These are phyloP conservation scores for Lampropteryx suffumata DNA, from an alignment of 2,888 invertebrate species.

Conservation along the genomic window DNA sequence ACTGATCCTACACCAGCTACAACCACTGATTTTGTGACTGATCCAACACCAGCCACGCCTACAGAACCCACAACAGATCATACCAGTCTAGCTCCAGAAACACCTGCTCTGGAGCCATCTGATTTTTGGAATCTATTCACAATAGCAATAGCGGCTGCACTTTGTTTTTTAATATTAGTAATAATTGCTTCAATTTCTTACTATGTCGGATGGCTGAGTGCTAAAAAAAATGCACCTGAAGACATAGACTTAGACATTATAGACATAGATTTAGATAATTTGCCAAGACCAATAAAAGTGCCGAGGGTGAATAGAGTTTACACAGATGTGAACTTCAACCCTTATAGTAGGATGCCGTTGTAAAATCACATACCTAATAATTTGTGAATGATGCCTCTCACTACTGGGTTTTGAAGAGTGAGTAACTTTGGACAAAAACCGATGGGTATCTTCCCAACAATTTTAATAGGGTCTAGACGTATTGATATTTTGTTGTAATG, in stretches of 20 bases:
- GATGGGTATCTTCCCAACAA: no score
- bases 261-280: conserved; percentile 37
- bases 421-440: no score
- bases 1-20: conserved; percentile 5
- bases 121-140: conserved; percentile 47
- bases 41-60: neutral
- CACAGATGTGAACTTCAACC: conserved; percentile 22
- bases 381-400: no score
- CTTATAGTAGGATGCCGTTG: conserved; percentile 13
- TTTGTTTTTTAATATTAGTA: conserved; percentile 35
- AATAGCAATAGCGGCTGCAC: conserved; percentile 44
- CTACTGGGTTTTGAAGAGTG: no score
- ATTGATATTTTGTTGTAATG: no score
- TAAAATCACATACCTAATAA: no score
- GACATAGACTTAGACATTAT: conserved; percentile 32
- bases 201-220: conserved; percentile 41
- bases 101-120: no score
- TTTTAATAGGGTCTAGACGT: no score
- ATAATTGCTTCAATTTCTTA: conserved; percentile 39
- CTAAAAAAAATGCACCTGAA: conserved; percentile 18
- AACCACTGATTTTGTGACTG: no score
- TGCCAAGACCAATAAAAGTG: conserved; percentile 40
- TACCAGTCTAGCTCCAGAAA: neutral
- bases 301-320: conserved; percentile 44
- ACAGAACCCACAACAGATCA: neutral